Evolutionary conservation across 2,797 vertebrate genomes (phyloP).

Genomic region (Sebastes miniatus): DNA sequence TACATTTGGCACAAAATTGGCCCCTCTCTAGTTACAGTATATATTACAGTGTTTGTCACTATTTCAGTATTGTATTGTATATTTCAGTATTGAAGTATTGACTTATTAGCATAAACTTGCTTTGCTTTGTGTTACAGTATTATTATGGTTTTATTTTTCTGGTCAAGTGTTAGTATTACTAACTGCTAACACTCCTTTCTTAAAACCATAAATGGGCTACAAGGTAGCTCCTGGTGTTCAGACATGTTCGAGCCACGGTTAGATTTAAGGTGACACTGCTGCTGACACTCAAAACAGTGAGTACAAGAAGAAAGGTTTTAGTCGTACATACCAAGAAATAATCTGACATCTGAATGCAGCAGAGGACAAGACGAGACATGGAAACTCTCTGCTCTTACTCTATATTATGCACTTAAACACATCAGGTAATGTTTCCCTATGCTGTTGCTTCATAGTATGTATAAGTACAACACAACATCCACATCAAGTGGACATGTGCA

Average conservation of each 20-base stretch:
- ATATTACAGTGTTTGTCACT: not conserved
- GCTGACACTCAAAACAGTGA: not conserved
- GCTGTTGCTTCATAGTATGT: not conserved
- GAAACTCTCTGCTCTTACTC: constrained; percentile 9
- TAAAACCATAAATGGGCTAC: not conserved
- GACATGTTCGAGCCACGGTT: not conserved
- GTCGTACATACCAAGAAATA: constrained; percentile 32
- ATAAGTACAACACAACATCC: constrained; percentile 1
- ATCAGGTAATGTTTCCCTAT: constrained; percentile 5
- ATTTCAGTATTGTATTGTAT: no score
- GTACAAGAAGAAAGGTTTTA: not conserved
- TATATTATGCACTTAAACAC: constrained; percentile 15
- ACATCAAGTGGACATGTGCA: not conserved
- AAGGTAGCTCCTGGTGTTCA: not conserved
- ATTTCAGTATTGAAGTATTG: no score
- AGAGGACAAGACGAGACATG: constrained; percentile 63
- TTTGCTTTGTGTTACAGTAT: not conserved
- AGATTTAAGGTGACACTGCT: not conserved
- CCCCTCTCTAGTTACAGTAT: not conserved
- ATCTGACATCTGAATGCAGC: constrained; percentile 54
- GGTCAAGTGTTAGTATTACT: not conserved
- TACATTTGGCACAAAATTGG: not conserved
- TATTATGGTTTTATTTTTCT: not conserved
- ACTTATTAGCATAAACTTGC: no score
- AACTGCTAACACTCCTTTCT: not conserved